Base-by-base conservation (phyloP, 2,888 invertebrate species). In the Corbicula japonica region DNA sequence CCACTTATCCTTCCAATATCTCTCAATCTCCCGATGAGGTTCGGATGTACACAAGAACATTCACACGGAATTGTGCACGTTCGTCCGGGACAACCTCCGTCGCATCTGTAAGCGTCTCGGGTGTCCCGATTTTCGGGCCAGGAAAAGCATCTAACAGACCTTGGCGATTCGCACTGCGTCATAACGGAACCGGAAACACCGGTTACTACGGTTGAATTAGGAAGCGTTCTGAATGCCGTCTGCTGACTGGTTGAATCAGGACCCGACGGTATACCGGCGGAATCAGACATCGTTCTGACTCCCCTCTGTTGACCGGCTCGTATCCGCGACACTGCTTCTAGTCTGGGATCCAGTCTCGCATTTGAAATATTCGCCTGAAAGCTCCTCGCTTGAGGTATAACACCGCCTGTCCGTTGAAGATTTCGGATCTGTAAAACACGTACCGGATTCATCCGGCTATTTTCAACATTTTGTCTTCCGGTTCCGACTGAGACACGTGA, bases 21-120 rank as follows among this genome's bases (percentile, higher is more conserved):
- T 30, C 26, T 10, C 15, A 72, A n/a, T 34, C 54, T 34, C 12
- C 41, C 41, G 15, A 72, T n/a, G 15, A 72, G 41, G 15, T 52
- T 23, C 6, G 61, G 54, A n/a, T 72, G 32, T n/a, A 72, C 71
- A 46, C 71, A 72, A 10, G 71, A 72, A 44, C 71, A 72, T 18
- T 72, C 52, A 44, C 71, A 72, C 1, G 62, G 62, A 5, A 72
- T 18, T n/a, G 54, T 28, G 38, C 71, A 72, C 18, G 52, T 18
- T 15, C 71, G 5, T 8, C 62, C 34, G 8, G 21, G 62, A 41
- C 71, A 72, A 1, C 54, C 23, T 12, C 71, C 71, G 23, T 62
- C 54, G 34, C 71, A 72, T 18, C 61, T 72, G 44, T 62, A 72
- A 28, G 71, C 71, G 21, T 48, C 54, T n/a, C 62, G 26, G 2